A percentile compares a stretch with the other conserved stretches of the same genome.
These are phyloP conservation scores for Ctenosaura bakeri DNA, from an alignment of 2,797 vertebrate genomes.

Conservation along the genomic window DNA sequence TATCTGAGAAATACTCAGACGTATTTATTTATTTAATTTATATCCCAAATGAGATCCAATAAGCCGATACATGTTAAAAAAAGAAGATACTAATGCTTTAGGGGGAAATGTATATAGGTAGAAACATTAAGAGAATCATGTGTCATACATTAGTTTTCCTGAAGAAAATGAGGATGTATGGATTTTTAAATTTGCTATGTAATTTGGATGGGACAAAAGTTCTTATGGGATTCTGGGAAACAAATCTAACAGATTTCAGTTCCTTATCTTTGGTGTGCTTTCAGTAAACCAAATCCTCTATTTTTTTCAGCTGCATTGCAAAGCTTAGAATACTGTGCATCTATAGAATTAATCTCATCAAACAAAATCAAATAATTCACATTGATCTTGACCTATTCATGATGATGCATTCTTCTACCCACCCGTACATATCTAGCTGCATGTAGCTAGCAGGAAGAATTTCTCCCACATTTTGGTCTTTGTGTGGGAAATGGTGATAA, in stretches of 20 bases:
- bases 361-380: not conserved
- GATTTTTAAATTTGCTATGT: not conserved
- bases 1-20: not conserved
- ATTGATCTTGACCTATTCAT: not conserved
- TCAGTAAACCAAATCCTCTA: not conserved
- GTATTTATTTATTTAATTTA: no score
- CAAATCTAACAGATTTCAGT: not conserved
- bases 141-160: not conserved
- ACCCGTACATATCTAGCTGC: not conserved
- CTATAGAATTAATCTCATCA: not conserved
- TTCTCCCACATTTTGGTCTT: slow-evolving; percentile 10
- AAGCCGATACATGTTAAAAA: no score
- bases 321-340: not conserved
- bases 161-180: not conserved
- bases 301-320: not conserved
- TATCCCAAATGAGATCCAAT: no score
- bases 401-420: not conserved
- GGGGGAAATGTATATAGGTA: not conserved
- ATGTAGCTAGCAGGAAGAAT: not conserved
- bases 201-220: not conserved
- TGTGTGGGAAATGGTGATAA: slow-evolving; percentile 24
- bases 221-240: not conserved
- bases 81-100: no score
- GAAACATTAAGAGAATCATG: not conserved
- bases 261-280: not conserved